Conservation (phyloP, 2,113 vertebrate species). For the Zapus hudsonius region DNA sequence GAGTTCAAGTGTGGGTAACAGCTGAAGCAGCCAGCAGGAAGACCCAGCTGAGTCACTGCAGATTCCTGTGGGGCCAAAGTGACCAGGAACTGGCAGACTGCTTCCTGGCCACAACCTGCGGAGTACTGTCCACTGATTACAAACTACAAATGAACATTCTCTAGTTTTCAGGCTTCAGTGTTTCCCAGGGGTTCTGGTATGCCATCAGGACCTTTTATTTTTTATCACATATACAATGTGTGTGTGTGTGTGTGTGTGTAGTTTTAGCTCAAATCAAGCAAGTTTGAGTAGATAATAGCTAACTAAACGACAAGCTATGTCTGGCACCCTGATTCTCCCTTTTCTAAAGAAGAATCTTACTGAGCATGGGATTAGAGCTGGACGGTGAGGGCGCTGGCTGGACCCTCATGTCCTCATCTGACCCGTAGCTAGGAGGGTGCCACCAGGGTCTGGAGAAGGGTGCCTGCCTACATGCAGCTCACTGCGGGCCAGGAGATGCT, state of each 20-base stretch:
- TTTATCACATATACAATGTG: no score
- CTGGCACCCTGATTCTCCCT: neutral
- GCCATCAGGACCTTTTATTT: no score
- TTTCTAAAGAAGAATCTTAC: neutral
- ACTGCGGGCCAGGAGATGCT: neutral
- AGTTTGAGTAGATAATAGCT: neutral
- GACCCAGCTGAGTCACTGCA: neutral
- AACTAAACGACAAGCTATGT: neutral
- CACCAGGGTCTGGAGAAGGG: fast-evolving
- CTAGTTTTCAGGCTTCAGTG: neutral
- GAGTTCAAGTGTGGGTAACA: neutral
- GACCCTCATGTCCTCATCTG: neutral
- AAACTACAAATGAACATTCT: neutral
- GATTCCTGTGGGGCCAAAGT: neutral
- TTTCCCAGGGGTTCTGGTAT: neutral
- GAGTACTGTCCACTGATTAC: neutral
- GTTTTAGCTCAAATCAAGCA: conserved; percentile 2
- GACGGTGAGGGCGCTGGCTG: neutral
- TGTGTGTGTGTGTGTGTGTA: neutral
- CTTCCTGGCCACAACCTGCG: neutral
- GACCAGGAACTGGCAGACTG: neutral
- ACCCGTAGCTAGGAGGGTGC: no score
- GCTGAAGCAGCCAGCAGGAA: neutral
- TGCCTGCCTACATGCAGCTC: neutral
- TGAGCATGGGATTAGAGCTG: neutral